Conservation (phyloP, 2,888 invertebrate species). For the Cephus pygmeus region DNA sequence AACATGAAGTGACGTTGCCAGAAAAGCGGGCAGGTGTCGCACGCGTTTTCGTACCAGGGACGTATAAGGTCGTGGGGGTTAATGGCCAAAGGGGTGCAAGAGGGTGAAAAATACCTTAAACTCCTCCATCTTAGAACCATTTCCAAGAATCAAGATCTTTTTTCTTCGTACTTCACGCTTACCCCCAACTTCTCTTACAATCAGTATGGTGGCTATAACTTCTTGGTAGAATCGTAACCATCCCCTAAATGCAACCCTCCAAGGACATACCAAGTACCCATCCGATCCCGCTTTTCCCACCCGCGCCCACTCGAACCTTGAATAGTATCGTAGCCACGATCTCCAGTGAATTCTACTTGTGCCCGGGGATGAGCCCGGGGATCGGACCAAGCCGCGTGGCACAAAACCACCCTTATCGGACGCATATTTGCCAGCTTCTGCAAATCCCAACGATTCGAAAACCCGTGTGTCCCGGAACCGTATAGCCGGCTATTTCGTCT, state of each 20-base stretch:
- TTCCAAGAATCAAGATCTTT: background rate
- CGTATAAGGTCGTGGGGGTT: background rate
- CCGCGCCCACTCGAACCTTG: background rate
- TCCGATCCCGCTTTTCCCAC: background rate
- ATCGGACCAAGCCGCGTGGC: slow-evolving; percentile 28
- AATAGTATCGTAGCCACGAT: slow-evolving; percentile 30
- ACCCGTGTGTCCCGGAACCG: background rate
- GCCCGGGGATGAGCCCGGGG: slow-evolving; percentile 3
- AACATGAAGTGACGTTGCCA: background rate
- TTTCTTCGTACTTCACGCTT: background rate
- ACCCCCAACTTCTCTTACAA: background rate
- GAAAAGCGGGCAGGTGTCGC: slow-evolving; percentile 5
- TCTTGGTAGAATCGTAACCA: background rate
- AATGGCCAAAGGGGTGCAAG: background rate
- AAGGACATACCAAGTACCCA: background rate
- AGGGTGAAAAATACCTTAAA: background rate
- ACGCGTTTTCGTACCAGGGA: background rate
- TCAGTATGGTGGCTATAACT: background rate
- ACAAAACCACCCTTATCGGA: slow-evolving; percentile 37
- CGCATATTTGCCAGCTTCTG: slow-evolving; percentile 45
- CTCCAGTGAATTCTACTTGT: slow-evolving; percentile 25
- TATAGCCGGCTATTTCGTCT: background rate
- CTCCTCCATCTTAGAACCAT: background rate
- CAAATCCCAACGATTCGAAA: slow-evolving; percentile 36
- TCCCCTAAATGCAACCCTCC: background rate